Conservation (phyloP, 1,140 invertebrate genomes). For the Melitaea cinxia region DNA sequence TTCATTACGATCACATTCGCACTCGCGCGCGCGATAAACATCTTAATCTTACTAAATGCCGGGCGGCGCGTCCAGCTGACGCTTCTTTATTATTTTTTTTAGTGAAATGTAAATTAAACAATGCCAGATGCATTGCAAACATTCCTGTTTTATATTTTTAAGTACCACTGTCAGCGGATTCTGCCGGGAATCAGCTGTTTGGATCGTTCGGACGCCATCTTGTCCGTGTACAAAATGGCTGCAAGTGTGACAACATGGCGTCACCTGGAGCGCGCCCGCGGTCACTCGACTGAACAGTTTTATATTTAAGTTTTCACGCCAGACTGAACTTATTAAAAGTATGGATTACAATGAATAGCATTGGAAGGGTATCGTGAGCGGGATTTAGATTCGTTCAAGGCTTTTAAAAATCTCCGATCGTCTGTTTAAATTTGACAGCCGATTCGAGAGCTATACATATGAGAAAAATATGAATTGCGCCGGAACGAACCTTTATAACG, state of each 20-base stretch:
- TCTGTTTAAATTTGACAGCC: background rate
- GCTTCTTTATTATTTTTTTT: constrained; percentile 59
- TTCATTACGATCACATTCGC: constrained; percentile 70
- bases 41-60: constrained; percentile 72
- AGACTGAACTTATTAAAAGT: constrained; percentile 8
- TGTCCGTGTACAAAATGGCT: constrained; percentile 48
- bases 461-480: background rate
- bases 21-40: constrained; percentile 52
- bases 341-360: constrained; percentile 27
- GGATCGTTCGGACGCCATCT: constrained; percentile 66
- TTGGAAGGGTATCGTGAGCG: constrained; percentile 60
- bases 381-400: constrained; percentile 5
- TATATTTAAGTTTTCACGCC: constrained; percentile 50
- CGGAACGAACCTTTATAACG: background rate
- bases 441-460: background rate
- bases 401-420: background rate
- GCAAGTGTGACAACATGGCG: constrained; percentile 43
- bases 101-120: constrained; percentile 62
- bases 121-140: constrained; percentile 60
- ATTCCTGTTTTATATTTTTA: constrained; percentile 59
- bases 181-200: constrained; percentile 59
- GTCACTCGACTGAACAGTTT: constrained; percentile 23
- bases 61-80: constrained; percentile 41
- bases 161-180: constrained; percentile 61
- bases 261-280: constrained; percentile 45